phyloP scores from a whole-genome alignment of 2,113 vertebrate species.

The Halichoeres trimaculatus region DNA sequence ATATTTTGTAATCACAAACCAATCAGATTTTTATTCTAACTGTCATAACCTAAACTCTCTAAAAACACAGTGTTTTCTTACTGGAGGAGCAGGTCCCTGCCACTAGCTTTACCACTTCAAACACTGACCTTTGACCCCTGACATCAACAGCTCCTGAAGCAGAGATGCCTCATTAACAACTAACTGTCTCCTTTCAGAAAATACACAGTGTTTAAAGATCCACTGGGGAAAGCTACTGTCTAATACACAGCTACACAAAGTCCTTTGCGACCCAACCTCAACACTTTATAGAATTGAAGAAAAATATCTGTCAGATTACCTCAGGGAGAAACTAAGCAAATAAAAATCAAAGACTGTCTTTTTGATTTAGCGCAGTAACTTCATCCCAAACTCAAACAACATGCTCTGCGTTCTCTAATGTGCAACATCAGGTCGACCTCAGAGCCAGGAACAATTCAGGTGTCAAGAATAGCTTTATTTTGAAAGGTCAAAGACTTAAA shows the following conservation, averaged over 20 bases:
- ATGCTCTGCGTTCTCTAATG: slow-evolving; percentile 7
- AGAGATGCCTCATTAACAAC: slow-evolving; percentile 57
- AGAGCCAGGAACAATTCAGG: slow-evolving; percentile 56
- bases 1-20: not conserved
- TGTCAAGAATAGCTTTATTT: slow-evolving; percentile 59
- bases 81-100: slow-evolving; percentile 50
- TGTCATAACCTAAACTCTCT: slow-evolving; percentile 40
- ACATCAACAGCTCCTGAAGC: slow-evolving; percentile 61
- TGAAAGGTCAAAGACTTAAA: slow-evolving; percentile 50
- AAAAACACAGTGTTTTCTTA: slow-evolving; percentile 55
- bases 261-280: slow-evolving; percentile 51
- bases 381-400: not conserved
- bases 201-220: slow-evolving; percentile 42
- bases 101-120: slow-evolving; percentile 64
- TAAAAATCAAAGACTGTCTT: slow-evolving; percentile 10
- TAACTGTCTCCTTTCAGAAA: slow-evolving; percentile 64
- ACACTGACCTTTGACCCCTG: slow-evolving; percentile 65
- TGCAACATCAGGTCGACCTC: slow-evolving; percentile 22
- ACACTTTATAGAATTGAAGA: slow-evolving; percentile 4
- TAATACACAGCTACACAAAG: slow-evolving; percentile 24
- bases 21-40: slow-evolving; percentile 55
- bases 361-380: not conserved
- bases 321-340: slow-evolving; percentile 8
- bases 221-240: slow-evolving; percentile 5
- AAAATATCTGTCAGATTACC: not conserved